Evolutionary conservation across 2,797 vertebrate genomes (phyloP), one percentile per base, ranked within the genome.

Genomic region (Danionella dracula): DNA sequence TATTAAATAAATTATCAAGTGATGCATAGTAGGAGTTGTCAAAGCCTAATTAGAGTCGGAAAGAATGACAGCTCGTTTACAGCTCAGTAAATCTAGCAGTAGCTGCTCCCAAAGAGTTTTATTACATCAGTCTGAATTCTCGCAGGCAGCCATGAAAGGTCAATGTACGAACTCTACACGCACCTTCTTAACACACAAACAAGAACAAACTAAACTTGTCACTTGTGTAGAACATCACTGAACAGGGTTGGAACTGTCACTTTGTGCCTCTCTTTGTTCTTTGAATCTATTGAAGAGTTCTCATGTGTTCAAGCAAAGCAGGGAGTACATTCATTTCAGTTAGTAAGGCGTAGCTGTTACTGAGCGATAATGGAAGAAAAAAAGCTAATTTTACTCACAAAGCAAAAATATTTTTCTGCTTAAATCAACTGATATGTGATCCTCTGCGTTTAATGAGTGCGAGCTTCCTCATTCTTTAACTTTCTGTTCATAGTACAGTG

Each of bases 91-190:
- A 19, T 48, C 70, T 64, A 41, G 5, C 29, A 37, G 21, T 13
- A 37, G 35, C 16, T 46, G 38, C 44, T 70, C 42, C 31, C 44
- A 59, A 29, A 23, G 23, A 6, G 48, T 38, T 32, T 53, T 16
- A 53, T 5, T 27, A 58, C 38, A 59, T 29, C 29, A 53, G 58
- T 67, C 58, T 10, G 61, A 70, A 21, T 46, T 76, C 38, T 70
- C 35, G 66, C 62, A 51, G 40, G 13, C 29, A 45, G 17, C 13
- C n/a, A 41, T 21, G 19, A 68, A 38, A 54, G 8, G 58, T 17
- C 19, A 34, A 15, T 38, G 32, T 58, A 17, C 1, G 4, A 8
- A 8, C 1, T 2, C 16, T 23, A 10, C 27, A 29, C 1, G 8
- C 37, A 35, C 13, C 19, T 23, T 44, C 19, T 35, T 9, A 8